Base-by-base conservation (phyloP, 1,140 invertebrate species). In the Eupristina koningsbergeri region DNA sequence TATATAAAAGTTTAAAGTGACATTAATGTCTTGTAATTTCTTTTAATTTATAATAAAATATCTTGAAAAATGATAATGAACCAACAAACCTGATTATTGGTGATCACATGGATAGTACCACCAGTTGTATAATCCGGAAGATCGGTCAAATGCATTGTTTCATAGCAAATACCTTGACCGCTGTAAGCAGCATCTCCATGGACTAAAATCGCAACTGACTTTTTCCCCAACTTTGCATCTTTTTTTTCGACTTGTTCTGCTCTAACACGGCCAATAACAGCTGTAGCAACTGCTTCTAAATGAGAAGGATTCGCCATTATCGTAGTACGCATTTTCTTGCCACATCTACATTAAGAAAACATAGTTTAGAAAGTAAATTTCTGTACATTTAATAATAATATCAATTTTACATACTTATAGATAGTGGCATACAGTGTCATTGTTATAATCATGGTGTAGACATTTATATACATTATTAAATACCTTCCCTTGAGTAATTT, bases 221-320 rank as follows among this genome's bases (percentile, higher is more conserved):
- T 88, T 73, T 83, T 87, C 50, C 87, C 89, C 50, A 47, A 95
- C 83, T 95, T 94, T 19, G 88, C 92, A 89, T 98, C 98, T 17
- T 95, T 95, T 77, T 94, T 94, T 87, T 96, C 97, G 86, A 96
- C 96, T 92, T 98, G 97, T 89, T 98, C 97, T 6, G 98, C 97
- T 67, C 95, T 94, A 0, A 96, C 94, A 89, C 96, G 96, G 47
- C 97, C 97, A 85, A 95, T 93, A 5, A 97, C 95, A 26, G 98
- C 94, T 0, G 98, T 96, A 90, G 97, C 95, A 0, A 97, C 96
- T 80, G 96, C 96, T 91, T 99, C 98, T 87, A 98, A 93, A 92
- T 98, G 98, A 1, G 97, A 98, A 1, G 97, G 97, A 93, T 99
- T 98, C 0, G 97, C 96, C 64, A 97, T 95, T 83, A 99, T 94